Conservation (phyloP, 2,888 invertebrate species). For the Eupithecia subfuscata region DNA sequence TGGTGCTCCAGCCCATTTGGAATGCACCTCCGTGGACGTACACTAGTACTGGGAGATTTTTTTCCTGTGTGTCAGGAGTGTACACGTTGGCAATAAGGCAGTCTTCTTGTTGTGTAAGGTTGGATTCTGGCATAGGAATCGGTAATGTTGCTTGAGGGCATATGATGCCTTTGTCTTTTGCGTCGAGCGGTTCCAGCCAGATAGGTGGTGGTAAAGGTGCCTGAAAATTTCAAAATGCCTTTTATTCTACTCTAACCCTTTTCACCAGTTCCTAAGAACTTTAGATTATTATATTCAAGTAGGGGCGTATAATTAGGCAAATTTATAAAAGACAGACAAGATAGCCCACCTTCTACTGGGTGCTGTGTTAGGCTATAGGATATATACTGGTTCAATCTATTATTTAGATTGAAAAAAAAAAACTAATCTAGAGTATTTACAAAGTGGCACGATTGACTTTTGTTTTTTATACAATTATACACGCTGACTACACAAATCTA, state of each 20-base stretch:
- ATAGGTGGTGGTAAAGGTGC: constrained; percentile 46
- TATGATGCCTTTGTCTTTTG: constrained; percentile 1
- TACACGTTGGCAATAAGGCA: constrained; percentile 68
- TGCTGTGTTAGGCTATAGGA: too few species aligned
- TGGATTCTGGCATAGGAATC: neutral
- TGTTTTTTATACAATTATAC: too few species aligned
- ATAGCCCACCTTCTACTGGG: too few species aligned
- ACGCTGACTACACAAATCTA: too few species aligned
- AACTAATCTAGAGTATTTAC: too few species aligned
- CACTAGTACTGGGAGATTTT: constrained; percentile 66
- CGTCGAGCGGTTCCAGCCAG: constrained; percentile 2
- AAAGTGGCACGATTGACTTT: neutral
- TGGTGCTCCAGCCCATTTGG: constrained; percentile 60
- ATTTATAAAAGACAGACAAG: neutral
- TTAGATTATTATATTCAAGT: too few species aligned
- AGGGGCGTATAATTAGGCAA: too few species aligned
- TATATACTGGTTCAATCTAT: too few species aligned
- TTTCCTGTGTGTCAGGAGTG: constrained; percentile 56
- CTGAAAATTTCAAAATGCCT: neutral
- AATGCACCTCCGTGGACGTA: constrained; percentile 74
- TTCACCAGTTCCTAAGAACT: constrained; percentile 35
- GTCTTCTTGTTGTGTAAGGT: constrained; percentile 50
- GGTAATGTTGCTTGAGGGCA: constrained; percentile 4
- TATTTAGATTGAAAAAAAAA: too few species aligned
- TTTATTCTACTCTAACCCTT: neutral